A percentile compares a stretch with the other conserved stretches of the same genome.
These are phyloP conservation scores for Gorsachius goisagi DNA, from an alignment of 2,113 vertebrate species.

Conservation along the genomic window DNA sequence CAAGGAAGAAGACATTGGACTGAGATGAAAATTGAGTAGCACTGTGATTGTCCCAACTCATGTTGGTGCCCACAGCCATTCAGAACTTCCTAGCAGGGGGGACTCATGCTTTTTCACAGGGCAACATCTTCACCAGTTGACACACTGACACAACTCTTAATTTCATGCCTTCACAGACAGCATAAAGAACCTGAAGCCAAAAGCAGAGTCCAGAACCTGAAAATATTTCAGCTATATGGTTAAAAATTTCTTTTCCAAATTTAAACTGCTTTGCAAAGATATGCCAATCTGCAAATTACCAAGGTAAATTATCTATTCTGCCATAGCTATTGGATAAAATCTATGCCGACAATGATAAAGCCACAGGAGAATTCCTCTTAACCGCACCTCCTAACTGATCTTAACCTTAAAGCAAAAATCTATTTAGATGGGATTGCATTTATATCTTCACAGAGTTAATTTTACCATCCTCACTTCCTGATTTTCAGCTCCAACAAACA, in stretches of 20 bases:
- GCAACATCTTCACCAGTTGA: background rate
- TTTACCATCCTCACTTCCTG: background rate
- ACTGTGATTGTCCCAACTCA: background rate
- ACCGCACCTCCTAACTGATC: background rate
- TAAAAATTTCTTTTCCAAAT: background rate
- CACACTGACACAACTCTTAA: background rate
- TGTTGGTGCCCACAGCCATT: background rate
- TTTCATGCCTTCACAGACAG: background rate
- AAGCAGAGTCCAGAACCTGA: background rate
- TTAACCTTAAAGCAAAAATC: background rate
- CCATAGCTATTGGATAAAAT: background rate
- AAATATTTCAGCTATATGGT: background rate
- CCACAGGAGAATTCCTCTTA: background rate
- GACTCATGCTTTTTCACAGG: background rate
- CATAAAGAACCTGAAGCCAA: background rate
- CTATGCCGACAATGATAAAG: background rate
- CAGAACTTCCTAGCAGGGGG: background rate
- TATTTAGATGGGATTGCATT: background rate
- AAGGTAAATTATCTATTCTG: background rate
- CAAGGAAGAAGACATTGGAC: rapidly evolving
- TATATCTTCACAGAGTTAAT: background rate
- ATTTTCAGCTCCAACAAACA: background rate
- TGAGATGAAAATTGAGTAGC: background rate
- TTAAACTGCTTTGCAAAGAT: background rate
- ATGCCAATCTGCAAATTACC: background rate